These are phyloP conservation scores for Zosterops japonicus DNA, from an alignment of 2,113 vertebrate species.

Conservation along the genomic window DNA sequence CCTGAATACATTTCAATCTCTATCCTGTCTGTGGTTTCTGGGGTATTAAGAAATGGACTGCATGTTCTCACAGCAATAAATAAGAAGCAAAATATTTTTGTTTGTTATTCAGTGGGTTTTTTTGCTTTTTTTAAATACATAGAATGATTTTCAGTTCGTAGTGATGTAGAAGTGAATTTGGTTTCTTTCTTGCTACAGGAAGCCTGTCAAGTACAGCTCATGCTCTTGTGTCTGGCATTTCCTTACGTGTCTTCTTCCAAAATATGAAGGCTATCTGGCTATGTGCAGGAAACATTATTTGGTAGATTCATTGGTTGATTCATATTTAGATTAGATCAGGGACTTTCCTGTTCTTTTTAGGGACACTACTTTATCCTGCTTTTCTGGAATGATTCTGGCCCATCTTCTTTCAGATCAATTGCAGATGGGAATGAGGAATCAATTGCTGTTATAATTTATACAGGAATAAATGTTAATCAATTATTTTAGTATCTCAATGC, in stretches of 20 bases:
- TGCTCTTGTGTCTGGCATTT: neutral
- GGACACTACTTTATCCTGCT: neutral
- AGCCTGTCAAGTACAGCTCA: neutral
- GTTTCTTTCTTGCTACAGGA: neutral
- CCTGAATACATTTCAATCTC: neutral
- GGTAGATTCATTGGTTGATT: neutral
- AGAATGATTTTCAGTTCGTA: neutral
- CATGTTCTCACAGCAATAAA: neutral
- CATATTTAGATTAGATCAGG: neutral
- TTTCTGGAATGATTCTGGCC: neutral
- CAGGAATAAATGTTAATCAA: conserved; percentile 17
- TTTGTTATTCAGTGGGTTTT: neutral
- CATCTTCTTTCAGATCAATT: neutral
- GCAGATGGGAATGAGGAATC: neutral
- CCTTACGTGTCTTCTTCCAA: neutral
- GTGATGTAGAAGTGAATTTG: neutral
- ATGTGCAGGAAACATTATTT: neutral
- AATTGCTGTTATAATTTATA: conserved; percentile 32
- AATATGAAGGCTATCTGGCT: neutral
- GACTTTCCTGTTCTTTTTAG: neutral
- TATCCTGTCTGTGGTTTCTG: neutral
- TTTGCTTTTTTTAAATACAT: neutral
- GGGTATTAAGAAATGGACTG: neutral
- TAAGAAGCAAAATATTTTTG: neutral
- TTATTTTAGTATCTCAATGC: neutral